phyloP scores from a whole-genome alignment of 2,797 vertebrate genomes.

The Takifugu ocellatus region DNA sequence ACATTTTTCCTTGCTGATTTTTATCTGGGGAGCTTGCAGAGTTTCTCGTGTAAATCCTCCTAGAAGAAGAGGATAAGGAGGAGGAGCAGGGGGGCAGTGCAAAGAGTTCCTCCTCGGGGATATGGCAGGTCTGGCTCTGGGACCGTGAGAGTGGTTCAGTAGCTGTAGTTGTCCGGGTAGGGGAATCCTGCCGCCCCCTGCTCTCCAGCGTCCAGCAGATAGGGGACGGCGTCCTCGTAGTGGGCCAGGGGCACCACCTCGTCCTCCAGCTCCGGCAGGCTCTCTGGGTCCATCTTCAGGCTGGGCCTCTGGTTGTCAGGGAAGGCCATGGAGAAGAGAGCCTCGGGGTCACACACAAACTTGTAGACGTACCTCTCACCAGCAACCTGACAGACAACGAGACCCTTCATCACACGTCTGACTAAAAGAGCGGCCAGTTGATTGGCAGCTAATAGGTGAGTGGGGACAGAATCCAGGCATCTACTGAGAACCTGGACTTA shows the following conservation, averaged over 20 bases:
- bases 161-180: constrained; percentile 86
- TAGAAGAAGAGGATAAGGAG: constrained; percentile 42
- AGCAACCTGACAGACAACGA: constrained; percentile 77
- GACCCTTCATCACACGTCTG: too few species aligned
- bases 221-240: constrained; percentile 84
- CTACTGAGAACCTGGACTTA: too few species aligned
- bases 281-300: constrained; percentile 87
- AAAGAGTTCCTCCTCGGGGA: not conserved
- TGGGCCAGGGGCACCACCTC: constrained; percentile 90
- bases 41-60: constrained; percentile 45
- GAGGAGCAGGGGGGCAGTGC: constrained; percentile 1
- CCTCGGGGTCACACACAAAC: constrained; percentile 94
- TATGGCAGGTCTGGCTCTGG: constrained; percentile 28
- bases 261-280: constrained; percentile 80
- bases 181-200: constrained; percentile 80
- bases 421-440: not conserved
- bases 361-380: constrained; percentile 96
- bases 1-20: constrained; percentile 26
- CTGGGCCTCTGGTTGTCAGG: constrained; percentile 93
- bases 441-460: too few species aligned
- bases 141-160: constrained; percentile 67
- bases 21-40: constrained; percentile 22
- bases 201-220: constrained; percentile 84
- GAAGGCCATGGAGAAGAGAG: constrained; percentile 96
- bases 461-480: too few species aligned